A percentile compares a stretch with the other conserved stretches of the same genome.
Evolutionary conservation across 2,888 invertebrate genomes (phyloP).

Genomic region (Morpho helenor): DNA sequence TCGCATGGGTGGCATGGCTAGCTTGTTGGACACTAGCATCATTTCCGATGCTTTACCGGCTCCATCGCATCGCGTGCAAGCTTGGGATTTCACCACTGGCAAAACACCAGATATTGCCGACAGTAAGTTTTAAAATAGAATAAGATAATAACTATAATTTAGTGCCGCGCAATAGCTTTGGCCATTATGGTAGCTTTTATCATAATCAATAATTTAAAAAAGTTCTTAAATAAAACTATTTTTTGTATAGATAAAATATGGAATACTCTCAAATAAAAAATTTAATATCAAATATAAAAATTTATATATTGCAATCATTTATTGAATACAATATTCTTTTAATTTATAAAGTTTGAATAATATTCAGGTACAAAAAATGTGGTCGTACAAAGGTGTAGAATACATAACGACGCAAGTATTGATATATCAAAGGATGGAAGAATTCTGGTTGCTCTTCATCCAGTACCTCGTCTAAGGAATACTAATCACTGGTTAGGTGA

Average conservation of each 20-base stretch:
- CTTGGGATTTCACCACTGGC: slow-evolving; percentile 88
- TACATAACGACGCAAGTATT: slow-evolving; percentile 93
- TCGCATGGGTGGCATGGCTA: slow-evolving; percentile 55
- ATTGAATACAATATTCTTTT: too few relatives aligned
- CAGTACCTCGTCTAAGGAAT: slow-evolving; percentile 83
- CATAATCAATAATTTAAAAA: too few relatives aligned
- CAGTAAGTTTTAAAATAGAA: slow-evolving; percentile 65
- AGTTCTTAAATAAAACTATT: too few relatives aligned
- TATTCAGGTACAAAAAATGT: slow-evolving; percentile 80
- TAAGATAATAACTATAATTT: too few relatives aligned
- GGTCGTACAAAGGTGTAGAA: slow-evolving; percentile 88
- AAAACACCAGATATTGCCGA: slow-evolving; percentile 86
- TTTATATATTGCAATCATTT: too few relatives aligned
- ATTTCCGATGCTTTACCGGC: slow-evolving; percentile 79
- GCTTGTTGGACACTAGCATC: slow-evolving; percentile 61
- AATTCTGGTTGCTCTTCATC: slow-evolving; percentile 86
- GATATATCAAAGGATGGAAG: slow-evolving; percentile 90
- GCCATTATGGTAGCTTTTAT: too few relatives aligned
- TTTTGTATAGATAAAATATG: too few relatives aligned
- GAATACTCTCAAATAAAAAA: too few relatives aligned
- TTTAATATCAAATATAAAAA: too few relatives aligned
- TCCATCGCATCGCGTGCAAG: slow-evolving; percentile 88
- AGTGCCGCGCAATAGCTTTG: too few relatives aligned
- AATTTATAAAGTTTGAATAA: neutral
- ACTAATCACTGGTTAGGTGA: slow-evolving; percentile 86